A percentile compares a stretch with the other conserved stretches of the same genome.
phyloP scores from a whole-genome alignment of 2,113 vertebrate species.

The Crocuta crocuta region DNA sequence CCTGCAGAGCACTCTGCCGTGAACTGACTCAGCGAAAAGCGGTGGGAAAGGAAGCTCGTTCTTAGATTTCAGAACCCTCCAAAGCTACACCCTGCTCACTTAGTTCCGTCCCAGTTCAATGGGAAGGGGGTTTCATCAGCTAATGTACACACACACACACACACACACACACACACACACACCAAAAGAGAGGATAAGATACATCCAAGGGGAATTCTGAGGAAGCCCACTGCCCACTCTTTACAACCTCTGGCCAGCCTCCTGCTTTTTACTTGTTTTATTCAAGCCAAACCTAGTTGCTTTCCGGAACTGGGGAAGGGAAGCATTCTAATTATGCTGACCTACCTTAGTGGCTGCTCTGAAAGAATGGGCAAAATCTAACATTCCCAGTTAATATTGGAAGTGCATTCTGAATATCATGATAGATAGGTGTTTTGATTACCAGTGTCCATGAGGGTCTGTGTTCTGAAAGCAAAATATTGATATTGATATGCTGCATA shows the following conservation, averaged over 20 bases:
- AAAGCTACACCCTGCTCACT: constrained; percentile 47
- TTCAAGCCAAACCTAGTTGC: neutral
- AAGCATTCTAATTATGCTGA: neutral
- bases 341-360: neutral
- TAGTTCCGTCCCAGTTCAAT: constrained; percentile 55
- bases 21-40: constrained; percentile 84
- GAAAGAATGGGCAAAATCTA: neutral
- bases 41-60: constrained; percentile 86
- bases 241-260: neutral
- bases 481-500: neutral
- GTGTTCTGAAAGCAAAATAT: constrained; percentile 3
- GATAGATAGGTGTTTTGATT: neutral
- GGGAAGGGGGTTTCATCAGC: constrained; percentile 74
- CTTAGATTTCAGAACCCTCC: constrained; percentile 71
- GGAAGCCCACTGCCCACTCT: neutral
- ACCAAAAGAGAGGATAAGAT: neutral
- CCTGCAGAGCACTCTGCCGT: constrained; percentile 42
- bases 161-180: neutral
- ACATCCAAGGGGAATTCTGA: neutral
- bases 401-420: neutral
- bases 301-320: neutral
- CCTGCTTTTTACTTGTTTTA: neutral
- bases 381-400: rapidly evolving
- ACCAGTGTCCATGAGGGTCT: neutral
- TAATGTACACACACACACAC: neutral